These are phyloP conservation scores for Cephus pulcher DNA, from an alignment of 2,888 invertebrate genomes.

Conservation along the genomic window DNA sequence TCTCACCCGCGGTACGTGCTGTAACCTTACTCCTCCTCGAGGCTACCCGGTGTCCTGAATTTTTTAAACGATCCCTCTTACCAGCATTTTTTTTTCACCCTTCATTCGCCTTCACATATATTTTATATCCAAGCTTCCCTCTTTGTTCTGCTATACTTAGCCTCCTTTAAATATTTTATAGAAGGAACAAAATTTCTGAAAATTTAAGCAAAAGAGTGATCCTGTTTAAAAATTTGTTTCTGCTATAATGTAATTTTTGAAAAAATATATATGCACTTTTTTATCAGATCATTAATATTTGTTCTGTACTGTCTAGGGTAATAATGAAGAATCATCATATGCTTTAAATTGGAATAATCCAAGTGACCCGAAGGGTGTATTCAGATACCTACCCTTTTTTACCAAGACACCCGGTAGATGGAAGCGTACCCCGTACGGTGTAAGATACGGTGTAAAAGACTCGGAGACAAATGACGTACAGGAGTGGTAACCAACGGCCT, in stretches of 20 bases:
- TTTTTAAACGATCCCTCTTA: neutral
- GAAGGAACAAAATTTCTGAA: neutral
- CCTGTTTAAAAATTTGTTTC: neutral
- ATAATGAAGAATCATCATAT: neutral
- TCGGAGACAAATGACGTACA: constrained; percentile 61
- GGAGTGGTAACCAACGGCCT: constrained; percentile 59
- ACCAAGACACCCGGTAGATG: constrained; percentile 36
- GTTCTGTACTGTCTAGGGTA: neutral
- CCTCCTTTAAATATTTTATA: neutral
- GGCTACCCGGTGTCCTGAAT: constrained; percentile 51
- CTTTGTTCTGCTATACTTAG: too few species aligned
- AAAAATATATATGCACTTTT: neutral
- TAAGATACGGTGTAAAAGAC: constrained; percentile 53
- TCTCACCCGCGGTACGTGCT: constrained; percentile 51
- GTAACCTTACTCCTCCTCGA: constrained; percentile 53
- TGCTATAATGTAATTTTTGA: neutral
- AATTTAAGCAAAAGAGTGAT: neutral
- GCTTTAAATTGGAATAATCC: neutral
- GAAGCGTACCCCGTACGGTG: constrained; percentile 31
- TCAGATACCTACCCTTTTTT: neutral
- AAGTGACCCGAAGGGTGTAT: neutral
- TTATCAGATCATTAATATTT: neutral
- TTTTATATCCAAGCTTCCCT: neutral
- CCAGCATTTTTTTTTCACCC: neutral
- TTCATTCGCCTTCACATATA: neutral